Percentiles rank a stretch among this genome's conserved stretches.
These are phyloP conservation scores for Hydrotaea diabolus DNA, from an alignment of 2,888 invertebrate species.

Conservation along the genomic window DNA sequence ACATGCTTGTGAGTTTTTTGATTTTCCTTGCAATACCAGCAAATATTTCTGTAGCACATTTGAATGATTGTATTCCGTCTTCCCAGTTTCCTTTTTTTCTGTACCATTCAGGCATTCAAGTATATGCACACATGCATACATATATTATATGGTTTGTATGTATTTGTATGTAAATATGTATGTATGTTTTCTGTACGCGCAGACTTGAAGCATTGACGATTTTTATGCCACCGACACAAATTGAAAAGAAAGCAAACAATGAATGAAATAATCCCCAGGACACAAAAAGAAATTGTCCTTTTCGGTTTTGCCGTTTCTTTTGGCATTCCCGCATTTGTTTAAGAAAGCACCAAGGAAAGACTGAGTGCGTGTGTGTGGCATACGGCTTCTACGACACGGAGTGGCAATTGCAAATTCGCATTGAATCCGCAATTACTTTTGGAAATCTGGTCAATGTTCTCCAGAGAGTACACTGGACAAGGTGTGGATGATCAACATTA, in stretches of 20 bases:
- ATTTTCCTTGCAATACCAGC: neutral
- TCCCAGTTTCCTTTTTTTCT: constrained; percentile 19
- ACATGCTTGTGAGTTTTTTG: too few relatives aligned
- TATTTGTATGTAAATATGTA: neutral
- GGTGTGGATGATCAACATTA: neutral
- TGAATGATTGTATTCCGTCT: constrained; percentile 57
- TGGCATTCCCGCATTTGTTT: constrained; percentile 60
- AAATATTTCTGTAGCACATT: constrained; percentile 61
- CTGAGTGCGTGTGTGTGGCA: too few relatives aligned
- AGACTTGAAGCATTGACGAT: neutral
- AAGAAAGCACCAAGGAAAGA: constrained; percentile 7
- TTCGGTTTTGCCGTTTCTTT: constrained; percentile 33
- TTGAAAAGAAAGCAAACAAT: neutral
- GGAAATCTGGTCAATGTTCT: neutral
- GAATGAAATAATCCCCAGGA: constrained; percentile 13
- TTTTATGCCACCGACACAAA: neutral
- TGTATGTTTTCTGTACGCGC: neutral
- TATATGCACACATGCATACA: neutral
- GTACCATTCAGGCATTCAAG: neutral
- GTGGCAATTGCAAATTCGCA: constrained; percentile 51
- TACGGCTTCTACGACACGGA: constrained; percentile 26
- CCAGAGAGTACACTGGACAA: neutral
- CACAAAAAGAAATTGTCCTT: constrained; percentile 40
- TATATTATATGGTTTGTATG: neutral
- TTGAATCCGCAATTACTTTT: constrained; percentile 14